Base-by-base conservation (phyloP, 2,113 vertebrate species). In the Arvicanthis niloticus region DNA sequence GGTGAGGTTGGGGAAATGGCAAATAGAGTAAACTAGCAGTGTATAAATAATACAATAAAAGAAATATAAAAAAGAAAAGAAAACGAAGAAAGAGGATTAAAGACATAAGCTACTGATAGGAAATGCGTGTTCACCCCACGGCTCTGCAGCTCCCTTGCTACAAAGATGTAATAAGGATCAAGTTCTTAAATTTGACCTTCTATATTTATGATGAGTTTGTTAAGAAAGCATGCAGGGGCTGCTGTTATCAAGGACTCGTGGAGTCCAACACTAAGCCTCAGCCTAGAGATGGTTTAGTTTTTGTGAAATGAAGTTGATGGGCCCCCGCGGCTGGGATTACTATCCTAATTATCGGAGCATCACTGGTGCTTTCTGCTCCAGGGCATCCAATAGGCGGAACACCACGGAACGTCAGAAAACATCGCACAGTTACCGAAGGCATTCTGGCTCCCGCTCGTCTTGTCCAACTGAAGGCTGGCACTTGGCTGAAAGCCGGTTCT, bases 401-500 rank as follows among this genome's bases (percentile, higher is more conserved):
- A 60, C 60, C 94, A 92, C 72, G n/a, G 29, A 88, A 93, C 92
- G 97, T 97, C 93, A 96, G 91, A 96, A 91, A 96, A 78, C 67
- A 93, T 97, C 91, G 91, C 89, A 91, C 80, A 17, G 85, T 77
- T 77, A 89, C 84, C 67, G 75, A 97, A 86, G 94, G 92, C 88
- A 91, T 92, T 95, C 95, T 95, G 96, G 89, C 92, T 96, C 29
- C 0, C 82, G 93, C 48, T 96, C 0, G 70, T 70, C 88, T 93
- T 76, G 88, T 84, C n/a, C 10, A 96, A 94, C 95, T 90, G 95
- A 97, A 98, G 89, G 82, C 89, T 42, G 26, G 81, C 37, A 42
- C 45, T 96, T 96, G 96, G 81, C 95, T 84, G n/a, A 88, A 48
- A 91, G 96, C 97, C 97, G 94, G 56, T 92, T 93, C 82, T 97